A percentile compares a stretch with the other conserved stretches of the same genome.
Evolutionary conservation across 2,113 vertebrate genomes (phyloP).

Genomic region (Campylomormyrus tamandua): DNA sequence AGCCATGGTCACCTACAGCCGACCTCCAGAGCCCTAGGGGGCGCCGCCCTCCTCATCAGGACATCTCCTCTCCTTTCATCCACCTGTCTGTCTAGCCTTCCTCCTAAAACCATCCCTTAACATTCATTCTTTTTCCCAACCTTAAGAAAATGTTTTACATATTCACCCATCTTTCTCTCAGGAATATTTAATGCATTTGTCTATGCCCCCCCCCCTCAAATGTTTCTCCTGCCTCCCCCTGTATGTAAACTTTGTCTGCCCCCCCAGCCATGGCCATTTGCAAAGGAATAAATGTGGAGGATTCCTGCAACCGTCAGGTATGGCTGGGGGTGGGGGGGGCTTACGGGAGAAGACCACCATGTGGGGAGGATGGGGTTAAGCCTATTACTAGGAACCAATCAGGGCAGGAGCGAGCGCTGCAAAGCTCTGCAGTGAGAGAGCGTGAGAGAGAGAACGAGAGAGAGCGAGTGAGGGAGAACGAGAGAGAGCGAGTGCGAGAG

Average conservation of each 20-base stretch:
- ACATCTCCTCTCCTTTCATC: not conserved
- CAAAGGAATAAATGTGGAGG: not conserved
- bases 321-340: conserved; percentile 22
- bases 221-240: not conserved
- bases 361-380: conserved; percentile 70
- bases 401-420: conserved; percentile 80
- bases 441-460: conserved; percentile 33
- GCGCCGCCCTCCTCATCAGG: not conserved
- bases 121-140: not conserved
- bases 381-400: conserved; percentile 92
- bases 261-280: not conserved
- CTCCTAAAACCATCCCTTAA: not conserved
- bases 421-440: conserved; percentile 86
- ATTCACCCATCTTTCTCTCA: not conserved
- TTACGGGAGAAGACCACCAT: conserved; percentile 38
- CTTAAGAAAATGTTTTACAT: not conserved
- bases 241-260: not conserved
- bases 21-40: not conserved
- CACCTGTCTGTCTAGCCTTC: not conserved
- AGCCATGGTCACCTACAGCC: not conserved
- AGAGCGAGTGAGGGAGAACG: not conserved
- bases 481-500: not conserved
- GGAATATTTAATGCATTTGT: conserved; percentile 6
- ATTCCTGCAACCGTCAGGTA: not conserved
- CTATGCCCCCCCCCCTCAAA: not conserved